Base-by-base conservation (phyloP, 64 coral and sea anemone species). In the Hydrozoanthus tunicans region DNA sequence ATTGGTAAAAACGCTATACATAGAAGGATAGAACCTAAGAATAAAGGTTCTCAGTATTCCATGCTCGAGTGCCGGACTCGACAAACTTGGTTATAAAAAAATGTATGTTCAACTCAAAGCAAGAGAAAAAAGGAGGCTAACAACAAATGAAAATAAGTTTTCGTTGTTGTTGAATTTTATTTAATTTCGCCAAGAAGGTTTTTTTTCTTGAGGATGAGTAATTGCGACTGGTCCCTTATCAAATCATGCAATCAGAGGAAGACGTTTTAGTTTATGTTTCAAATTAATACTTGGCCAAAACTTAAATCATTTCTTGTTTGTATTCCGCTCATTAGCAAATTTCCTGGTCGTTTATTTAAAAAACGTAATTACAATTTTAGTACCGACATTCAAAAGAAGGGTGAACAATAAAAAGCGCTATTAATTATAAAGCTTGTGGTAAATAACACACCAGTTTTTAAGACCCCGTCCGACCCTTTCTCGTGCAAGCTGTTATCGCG, bases 251-350 rank as follows among this genome's bases (percentile, higher is more conserved):
- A 65, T 65, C 80, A 65, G 26, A 9, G 17, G 32, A 25, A 11
- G 59, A 53, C 65, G 53, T 52, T 27, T 64, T 8, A 51, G 27
- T 64, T 64, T 52, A 64, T 14, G 6, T 79, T 77, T 77, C 51
- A 61, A 27, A 62, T 81, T 60, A 81, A 62, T 43, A 62, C 58
- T 27, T 81, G 4, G 10, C 14, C 23, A 81, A 81, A 64, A 6
- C 51, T 64, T 82, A 64, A 10, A 60, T 61, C 17, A 69, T 70
- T 71, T 70, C 64, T 70, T 85, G 65, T 85, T 86, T 86, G 53
- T 85, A 15, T 53, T 58, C 53, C 5, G 17, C n/a, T 15, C 0
- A 86, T 85, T 85, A 64, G 6, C 20, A 86, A 56, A 58, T 24
- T 71, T 71, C 7, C 65, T 71, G 9, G 52, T 23, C 7, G 17